Evolutionary conservation across 2,888 invertebrate genomes (phyloP), one percentile per base, ranked within the genome.

Genomic region (Platynereis dumerilii): DNA sequence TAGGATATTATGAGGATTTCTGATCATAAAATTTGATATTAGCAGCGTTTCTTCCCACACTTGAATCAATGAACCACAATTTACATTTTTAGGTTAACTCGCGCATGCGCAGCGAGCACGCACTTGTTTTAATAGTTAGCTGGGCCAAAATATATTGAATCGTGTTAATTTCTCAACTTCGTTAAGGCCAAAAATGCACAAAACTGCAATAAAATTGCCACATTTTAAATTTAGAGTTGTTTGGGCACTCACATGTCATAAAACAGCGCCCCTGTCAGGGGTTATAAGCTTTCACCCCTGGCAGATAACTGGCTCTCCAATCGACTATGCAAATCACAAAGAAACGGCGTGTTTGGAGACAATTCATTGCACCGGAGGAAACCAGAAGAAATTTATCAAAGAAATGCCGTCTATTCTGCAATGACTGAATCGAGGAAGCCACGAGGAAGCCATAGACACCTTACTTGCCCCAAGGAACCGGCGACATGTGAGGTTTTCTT

Each of bases 291-390:
- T 17, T 5, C 7, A 5, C 5, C 34, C 34, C 34, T 42, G 29
- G 60, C 28, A 45, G 28, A 60, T 60, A 52, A 34, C 60, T 48
- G 61, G 39, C 54, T 53, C 54, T 39, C n/a, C 48, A 62, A 62
- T 62, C 57, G 54, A 24, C 42, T 61, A 62, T 62, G 62, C 57
- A 62, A 62, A 62, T 55, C n/a, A 55, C 44, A 44, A 62, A 62
- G 42, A 57, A 62, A 62, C 45, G 17, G 56, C 56, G 24, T 28
- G 52, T 29, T 12, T 34, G 7, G 12, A 7, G 34, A 34, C 34
- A 34, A 34, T 34, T 34, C 34, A 34, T 34, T 34, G n/a, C 34
- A 34, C 7, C 34, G 34, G 34, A 34, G 7, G 34, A 7, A 34
- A 12, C 5, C 34, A 12, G 34, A 5, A 34, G 12, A 7, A 34